These are phyloP conservation scores for Apodemia zela DNA, from an alignment of 2,888 invertebrate genomes.

Conservation along the genomic window DNA sequence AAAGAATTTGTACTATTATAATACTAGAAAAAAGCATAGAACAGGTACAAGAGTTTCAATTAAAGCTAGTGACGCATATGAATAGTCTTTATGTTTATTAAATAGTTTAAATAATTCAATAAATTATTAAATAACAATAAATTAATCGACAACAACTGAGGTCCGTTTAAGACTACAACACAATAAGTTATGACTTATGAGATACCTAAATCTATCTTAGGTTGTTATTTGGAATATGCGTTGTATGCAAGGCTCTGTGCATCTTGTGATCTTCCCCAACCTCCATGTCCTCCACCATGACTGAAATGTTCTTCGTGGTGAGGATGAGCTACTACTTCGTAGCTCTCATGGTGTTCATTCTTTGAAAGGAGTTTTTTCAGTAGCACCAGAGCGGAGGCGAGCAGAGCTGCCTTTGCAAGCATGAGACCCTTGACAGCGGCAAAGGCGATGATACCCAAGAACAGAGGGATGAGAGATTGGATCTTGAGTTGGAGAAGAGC, in stretches of 20 bases:
- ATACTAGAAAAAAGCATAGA: constrained; percentile 30
- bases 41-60: constrained; percentile 34
- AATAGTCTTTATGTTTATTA: constrained; percentile 25
- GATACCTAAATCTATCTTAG: constrained; percentile 45
- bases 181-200: constrained; percentile 35
- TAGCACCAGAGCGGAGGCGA: constrained; percentile 86
- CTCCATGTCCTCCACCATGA: constrained; percentile 79
- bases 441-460: constrained; percentile 86
- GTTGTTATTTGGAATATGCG: constrained; percentile 78
- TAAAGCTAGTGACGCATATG: constrained; percentile 28
- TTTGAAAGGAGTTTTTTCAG: constrained; percentile 86
- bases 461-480: constrained; percentile 88
- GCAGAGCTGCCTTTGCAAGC: constrained; percentile 90
- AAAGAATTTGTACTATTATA: constrained; percentile 54
- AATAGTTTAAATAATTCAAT: constrained; percentile 50
- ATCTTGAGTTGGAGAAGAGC: constrained; percentile 89
- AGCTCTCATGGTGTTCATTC: constrained; percentile 83
- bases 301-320: constrained; percentile 82
- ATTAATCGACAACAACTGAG: constrained; percentile 55
- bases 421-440: constrained; percentile 91
- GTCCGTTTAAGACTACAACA: constrained; percentile 59
- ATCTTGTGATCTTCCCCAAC: constrained; percentile 84
- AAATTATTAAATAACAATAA: constrained; percentile 72
- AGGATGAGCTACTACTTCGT: constrained; percentile 88
- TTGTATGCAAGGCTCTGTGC: constrained; percentile 87